Evolutionary conservation across 2,888 invertebrate genomes (phyloP).

Genomic region (Meiosimyza decipiens): DNA sequence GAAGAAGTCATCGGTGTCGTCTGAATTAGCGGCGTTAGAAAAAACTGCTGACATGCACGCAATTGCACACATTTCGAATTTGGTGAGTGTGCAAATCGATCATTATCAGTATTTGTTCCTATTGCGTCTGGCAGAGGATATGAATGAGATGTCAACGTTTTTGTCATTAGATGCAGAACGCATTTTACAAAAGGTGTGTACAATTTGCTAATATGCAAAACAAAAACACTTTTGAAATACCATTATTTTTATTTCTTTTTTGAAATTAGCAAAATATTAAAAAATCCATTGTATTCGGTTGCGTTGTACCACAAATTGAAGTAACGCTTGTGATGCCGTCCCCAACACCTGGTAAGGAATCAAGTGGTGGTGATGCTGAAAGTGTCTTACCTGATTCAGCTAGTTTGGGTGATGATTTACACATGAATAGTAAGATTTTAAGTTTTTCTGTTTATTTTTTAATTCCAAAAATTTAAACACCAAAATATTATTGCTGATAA

Average conservation of each 20-base stretch:
- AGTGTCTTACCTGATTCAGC: slow-evolving; percentile 88
- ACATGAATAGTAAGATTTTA: slow-evolving; percentile 71
- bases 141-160: slow-evolving; percentile 83
- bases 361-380: slow-evolving; percentile 84
- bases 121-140: slow-evolving; percentile 82
- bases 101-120: slow-evolving; percentile 94
- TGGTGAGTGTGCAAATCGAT: slow-evolving; percentile 90
- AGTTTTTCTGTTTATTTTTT: no score
- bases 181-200: slow-evolving; percentile 71
- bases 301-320: slow-evolving; percentile 87
- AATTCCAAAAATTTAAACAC: no score
- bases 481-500: no score
- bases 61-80: slow-evolving; percentile 83
- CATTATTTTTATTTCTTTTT: slow-evolving; percentile 11
- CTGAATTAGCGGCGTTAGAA: slow-evolving; percentile 54
- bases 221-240: background rate
- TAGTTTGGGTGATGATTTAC: slow-evolving; percentile 81
- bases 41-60: slow-evolving; percentile 78
- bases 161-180: slow-evolving; percentile 81
- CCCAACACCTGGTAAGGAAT: slow-evolving; percentile 85
- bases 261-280: slow-evolving; percentile 61
- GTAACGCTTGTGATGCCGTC: slow-evolving; percentile 89
- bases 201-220: background rate
- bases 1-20: slow-evolving; percentile 41
- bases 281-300: slow-evolving; percentile 75